These are phyloP conservation scores for roundworm (Caenorhabditis elegans) DNA, from an alignment of 1,140 invertebrate species.

Conservation along the genomic window WBcel235 BX284605.5:10544501-10545000, in stretches of 20 bases:
- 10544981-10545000: neutral
- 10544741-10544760: constrained; percentile 26
- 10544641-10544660: constrained; percentile 24
- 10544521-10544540: constrained; percentile 19
- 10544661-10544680: neutral
- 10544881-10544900: neutral
- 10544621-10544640: neutral
- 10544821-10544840: constrained; percentile 30
- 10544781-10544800: constrained; percentile 37
- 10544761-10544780: constrained; percentile 32
- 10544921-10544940: neutral
- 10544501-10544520: constrained; percentile 30
- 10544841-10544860: constrained; percentile 39
- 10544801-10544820: constrained; percentile 34
- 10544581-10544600: neutral
- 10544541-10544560: constrained; percentile 15
- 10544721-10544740: neutral
- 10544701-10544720: constrained; percentile 21
- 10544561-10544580: neutral
- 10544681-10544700: constrained; percentile 2
- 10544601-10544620: constrained; percentile 34
- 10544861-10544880: constrained; percentile 28
- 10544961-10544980: neutral
- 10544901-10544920: neutral
- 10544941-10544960: neutral